Evolutionary conservation across 2,888 invertebrate species (phyloP).

Genomic region (Odontothrips loti): DNA sequence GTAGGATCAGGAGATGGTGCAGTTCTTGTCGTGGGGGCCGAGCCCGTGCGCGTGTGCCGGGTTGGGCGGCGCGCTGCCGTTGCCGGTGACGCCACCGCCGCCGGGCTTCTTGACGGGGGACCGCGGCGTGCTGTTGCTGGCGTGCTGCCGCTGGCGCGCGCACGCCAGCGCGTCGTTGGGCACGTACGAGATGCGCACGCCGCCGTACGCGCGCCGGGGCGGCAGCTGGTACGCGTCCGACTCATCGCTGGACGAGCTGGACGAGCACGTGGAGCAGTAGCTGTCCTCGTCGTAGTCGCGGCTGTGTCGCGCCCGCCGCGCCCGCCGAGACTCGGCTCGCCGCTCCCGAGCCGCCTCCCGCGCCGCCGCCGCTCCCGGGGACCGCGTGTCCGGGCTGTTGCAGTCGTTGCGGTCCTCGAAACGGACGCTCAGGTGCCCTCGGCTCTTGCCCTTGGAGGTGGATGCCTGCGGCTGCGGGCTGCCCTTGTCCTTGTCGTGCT

Average conservation of each 20-base stretch:
- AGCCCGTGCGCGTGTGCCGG: conserved; percentile 37
- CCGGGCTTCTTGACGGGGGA: conserved; percentile 43
- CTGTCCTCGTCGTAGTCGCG: conserved; percentile 66
- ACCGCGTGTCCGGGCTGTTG: conserved; percentile 46
- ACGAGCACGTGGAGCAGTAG: conserved; percentile 80
- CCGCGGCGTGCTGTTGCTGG: conserved; percentile 44
- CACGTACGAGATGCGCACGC: conserved; percentile 86
- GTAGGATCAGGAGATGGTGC: conserved; percentile 74
- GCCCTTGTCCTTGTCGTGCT: conserved; percentile 26
- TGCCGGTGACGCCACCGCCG: conserved; percentile 20
- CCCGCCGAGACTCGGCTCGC: conserved; percentile 30
- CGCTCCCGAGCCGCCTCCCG: conserved; percentile 48
- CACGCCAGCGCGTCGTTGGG: conserved; percentile 86
- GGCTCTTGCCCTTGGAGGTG: conserved; percentile 44
- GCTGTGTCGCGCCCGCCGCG: conserved; percentile 35
- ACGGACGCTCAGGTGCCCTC: conserved; percentile 51
- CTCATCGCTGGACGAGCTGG: conserved; percentile 72
- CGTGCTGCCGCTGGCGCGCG: conserved; percentile 61
- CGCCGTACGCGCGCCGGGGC: conserved; percentile 76
- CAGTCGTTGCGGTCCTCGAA: conserved; percentile 50
- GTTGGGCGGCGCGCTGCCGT: conserved; percentile 38
- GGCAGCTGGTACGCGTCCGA: conserved; percentile 83
- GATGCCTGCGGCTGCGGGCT: conserved; percentile 44
- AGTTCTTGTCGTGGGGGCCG: conserved; percentile 71
- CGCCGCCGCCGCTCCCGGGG: conserved; percentile 47